Percentiles rank a stretch among this genome's conserved stretches.
These are phyloP conservation scores for Diadumene lineata DNA, from an alignment of 92 coral and sea anemone genomes.

Conservation along the genomic window DNA sequence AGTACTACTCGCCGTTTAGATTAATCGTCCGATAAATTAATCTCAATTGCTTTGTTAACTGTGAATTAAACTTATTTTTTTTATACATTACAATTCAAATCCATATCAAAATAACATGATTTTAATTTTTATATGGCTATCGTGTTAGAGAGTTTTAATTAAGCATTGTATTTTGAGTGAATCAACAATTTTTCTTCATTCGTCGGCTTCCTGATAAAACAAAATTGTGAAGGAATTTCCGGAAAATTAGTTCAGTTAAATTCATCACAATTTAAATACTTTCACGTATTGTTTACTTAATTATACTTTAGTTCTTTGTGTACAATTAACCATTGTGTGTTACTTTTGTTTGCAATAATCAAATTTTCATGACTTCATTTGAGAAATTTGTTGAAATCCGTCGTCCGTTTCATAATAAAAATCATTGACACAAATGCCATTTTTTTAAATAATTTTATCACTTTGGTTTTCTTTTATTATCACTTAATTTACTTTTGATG, in stretches of 20 bases:
- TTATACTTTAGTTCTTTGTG: background rate
- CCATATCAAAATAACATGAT: background rate
- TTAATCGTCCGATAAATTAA: background rate
- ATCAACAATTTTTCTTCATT: background rate
- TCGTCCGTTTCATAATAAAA: too few relatives aligned
- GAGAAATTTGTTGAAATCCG: background rate
- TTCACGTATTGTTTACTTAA: background rate
- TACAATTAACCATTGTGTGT: background rate
- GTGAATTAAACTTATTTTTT: too few relatives aligned
- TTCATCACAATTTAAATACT: background rate
- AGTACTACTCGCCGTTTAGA: background rate
- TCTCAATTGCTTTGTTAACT: too few relatives aligned
- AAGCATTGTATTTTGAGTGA: background rate
- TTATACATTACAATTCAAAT: background rate
- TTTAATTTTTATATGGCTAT: background rate
- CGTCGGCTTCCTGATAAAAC: background rate
- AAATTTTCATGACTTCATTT: background rate
- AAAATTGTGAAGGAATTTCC: slow-evolving; percentile 9
- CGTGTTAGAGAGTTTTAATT: too few relatives aligned
- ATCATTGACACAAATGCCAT: too few relatives aligned
- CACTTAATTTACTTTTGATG: too few relatives aligned
- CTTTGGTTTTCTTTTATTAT: too few relatives aligned
- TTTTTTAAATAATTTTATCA: too few relatives aligned
- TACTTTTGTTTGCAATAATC: too few relatives aligned
- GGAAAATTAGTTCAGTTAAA: background rate